Evolutionary conservation across 2,797 vertebrate species (phyloP).

Genomic region (Neosalanx taihuensis): DNA sequence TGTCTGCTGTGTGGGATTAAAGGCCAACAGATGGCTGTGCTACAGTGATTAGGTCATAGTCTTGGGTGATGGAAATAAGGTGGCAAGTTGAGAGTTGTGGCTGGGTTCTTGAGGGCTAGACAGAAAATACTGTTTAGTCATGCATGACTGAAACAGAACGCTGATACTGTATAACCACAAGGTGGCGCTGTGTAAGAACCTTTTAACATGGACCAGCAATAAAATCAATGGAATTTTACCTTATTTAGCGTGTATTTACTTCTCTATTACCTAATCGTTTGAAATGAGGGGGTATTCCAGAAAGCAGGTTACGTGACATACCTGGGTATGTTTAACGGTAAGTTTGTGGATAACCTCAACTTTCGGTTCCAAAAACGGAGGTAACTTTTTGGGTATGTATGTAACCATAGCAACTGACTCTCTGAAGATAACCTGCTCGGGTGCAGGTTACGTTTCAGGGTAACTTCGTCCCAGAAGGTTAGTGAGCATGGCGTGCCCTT

Average conservation of each 20-base stretch:
- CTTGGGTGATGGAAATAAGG: not conserved
- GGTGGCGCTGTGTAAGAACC: constrained; percentile 47
- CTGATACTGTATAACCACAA: constrained; percentile 43
- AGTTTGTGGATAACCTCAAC: too few species aligned
- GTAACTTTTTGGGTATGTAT: too few species aligned
- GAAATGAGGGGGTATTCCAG: too few species aligned
- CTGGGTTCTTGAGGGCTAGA: not conserved
- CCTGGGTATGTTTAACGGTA: too few species aligned
- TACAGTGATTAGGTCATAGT: constrained; percentile 12
- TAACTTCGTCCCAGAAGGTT: too few species aligned
- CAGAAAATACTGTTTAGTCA: constrained; percentile 1
- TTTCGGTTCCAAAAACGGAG: too few species aligned
- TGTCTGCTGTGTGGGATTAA: constrained; percentile 1
- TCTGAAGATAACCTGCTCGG: too few species aligned
- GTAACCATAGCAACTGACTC: too few species aligned
- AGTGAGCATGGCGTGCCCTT: too few species aligned
- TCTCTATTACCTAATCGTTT: not conserved
- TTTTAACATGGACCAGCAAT: constrained; percentile 66
- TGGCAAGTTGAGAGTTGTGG: not conserved
- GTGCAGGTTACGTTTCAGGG: too few species aligned
- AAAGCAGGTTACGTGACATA: too few species aligned
- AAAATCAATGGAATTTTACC: constrained; percentile 76
- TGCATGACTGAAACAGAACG: constrained; percentile 25
- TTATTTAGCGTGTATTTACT: constrained; percentile 9
- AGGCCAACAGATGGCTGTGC: constrained; percentile 16